Evolutionary conservation across 1,140 invertebrate species (phyloP).

Genomic region (Drosophila fuyamai): DNA sequence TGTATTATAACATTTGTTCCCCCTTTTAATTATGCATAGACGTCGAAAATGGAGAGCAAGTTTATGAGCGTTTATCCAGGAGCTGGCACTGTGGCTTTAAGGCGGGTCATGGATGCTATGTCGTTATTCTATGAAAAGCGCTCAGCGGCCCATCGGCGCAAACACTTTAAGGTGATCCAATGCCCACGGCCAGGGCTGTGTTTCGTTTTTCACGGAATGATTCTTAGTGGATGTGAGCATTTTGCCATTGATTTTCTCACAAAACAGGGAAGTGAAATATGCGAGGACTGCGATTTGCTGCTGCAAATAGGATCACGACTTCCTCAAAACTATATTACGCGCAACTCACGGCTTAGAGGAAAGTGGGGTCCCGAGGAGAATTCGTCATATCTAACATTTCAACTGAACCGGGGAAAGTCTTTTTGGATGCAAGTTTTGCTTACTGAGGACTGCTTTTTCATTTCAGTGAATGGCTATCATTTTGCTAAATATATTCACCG

Average conservation of each 20-base stretch:
- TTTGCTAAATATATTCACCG: constrained; percentile 88
- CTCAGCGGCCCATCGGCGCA: constrained; percentile 25
- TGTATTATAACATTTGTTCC: no score
- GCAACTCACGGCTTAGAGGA: constrained; percentile 87
- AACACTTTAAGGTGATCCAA: constrained; percentile 24
- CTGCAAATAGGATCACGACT: constrained; percentile 91
- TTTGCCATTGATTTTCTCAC: constrained; percentile 57
- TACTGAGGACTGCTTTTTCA: constrained; percentile 83
- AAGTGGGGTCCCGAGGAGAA: constrained; percentile 90
- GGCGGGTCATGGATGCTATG: constrained; percentile 47
- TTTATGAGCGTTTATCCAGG: constrained; percentile 45
- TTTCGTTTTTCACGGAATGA: constrained; percentile 65
- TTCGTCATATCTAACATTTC: constrained; percentile 66
- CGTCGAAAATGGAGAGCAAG: neutral
- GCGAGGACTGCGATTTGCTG: constrained; percentile 86
- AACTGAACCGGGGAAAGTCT: constrained; percentile 71
- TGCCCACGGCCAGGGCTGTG: constrained; percentile 45
- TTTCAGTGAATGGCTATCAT: constrained; percentile 89
- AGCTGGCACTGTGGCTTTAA: constrained; percentile 35
- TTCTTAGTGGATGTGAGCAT: constrained; percentile 54
- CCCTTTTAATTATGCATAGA: constrained; percentile 4
- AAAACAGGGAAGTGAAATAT: neutral
- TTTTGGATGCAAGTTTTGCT: constrained; percentile 85
- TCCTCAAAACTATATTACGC: constrained; percentile 89
- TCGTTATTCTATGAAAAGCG: constrained; percentile 64